Percentiles rank a stretch among this genome's conserved stretches.
Conservation (phyloP, 2,797 vertebrate species). For the Microtus obscurus region DNA sequence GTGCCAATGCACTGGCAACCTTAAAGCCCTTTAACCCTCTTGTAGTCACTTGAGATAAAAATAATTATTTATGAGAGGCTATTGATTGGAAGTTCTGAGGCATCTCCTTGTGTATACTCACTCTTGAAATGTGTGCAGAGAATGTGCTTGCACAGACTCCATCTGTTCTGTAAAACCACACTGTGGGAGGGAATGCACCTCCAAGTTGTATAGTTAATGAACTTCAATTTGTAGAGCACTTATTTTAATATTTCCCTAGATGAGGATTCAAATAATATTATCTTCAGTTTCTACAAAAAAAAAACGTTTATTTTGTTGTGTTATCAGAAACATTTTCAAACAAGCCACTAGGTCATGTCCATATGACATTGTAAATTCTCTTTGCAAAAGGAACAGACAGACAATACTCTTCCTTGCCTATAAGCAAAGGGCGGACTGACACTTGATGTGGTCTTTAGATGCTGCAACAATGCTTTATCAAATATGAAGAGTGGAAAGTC, state of each 20-base stretch:
- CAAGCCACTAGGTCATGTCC: slow-evolving; percentile 63
- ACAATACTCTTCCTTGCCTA: background rate
- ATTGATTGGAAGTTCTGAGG: slow-evolving; percentile 63
- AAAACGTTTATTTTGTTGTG: slow-evolving; percentile 56
- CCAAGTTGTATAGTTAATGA: background rate
- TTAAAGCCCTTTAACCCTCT: slow-evolving; percentile 48
- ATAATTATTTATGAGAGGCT: slow-evolving; percentile 58
- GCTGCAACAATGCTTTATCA: background rate
- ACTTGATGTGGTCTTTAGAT: background rate
- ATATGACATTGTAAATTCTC: slow-evolving; percentile 72
- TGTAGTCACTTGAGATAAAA: slow-evolving; percentile 42
- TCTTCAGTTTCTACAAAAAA: slow-evolving; percentile 47
- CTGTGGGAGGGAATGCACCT: background rate
- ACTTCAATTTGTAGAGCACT: slow-evolving; percentile 55
- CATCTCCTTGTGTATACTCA: background rate
- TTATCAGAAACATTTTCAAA: slow-evolving; percentile 74
- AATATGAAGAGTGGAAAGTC: slow-evolving; percentile 60
- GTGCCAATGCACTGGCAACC: background rate
- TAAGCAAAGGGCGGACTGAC: background rate
- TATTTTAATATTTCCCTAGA: slow-evolving; percentile 38
- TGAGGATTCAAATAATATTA: background rate
- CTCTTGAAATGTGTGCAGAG: background rate
- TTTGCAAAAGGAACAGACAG: slow-evolving; percentile 12
- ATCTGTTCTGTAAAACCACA: slow-evolving; percentile 71
- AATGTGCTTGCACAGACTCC: background rate